Percentiles rank a stretch among this genome's conserved stretches.
Evolutionary conservation across 2,797 vertebrate species (phyloP).

Genomic region (Sebastes oblongus): DNA sequence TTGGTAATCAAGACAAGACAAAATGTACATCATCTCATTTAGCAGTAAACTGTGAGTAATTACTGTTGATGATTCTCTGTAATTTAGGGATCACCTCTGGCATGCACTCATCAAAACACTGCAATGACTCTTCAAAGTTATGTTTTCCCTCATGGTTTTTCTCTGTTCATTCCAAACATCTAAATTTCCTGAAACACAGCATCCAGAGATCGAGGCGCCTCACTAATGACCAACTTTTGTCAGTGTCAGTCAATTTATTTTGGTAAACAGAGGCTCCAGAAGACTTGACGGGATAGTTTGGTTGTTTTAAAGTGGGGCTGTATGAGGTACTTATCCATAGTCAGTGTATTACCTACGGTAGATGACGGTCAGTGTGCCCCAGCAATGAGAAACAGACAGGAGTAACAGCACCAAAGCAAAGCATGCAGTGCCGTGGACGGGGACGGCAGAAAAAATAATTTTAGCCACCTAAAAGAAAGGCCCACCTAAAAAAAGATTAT

Average conservation of each 20-base stretch:
- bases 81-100: not conserved
- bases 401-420: no score
- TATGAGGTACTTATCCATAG: no score
- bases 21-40: not conserved
- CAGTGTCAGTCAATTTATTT: not conserved
- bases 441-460: no score
- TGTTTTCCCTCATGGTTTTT: not conserved
- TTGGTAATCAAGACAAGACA: constrained; percentile 41
- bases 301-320: no score
- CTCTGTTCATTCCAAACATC: not conserved
- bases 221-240: not conserved
- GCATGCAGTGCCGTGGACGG: no score
- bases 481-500: no score
- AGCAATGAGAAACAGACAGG: no score
- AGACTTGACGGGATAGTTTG: not conserved
- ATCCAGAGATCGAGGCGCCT: not conserved
- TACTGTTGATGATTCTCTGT: not conserved
- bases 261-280: not conserved
- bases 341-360: no score
- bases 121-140: not conserved
- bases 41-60: not conserved
- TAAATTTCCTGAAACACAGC: not conserved
- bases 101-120: not conserved
- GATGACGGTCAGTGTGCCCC: no score
- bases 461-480: no score